phyloP scores from a whole-genome alignment of 2,888 invertebrate genomes.

The Trachelus tabidus region DNA sequence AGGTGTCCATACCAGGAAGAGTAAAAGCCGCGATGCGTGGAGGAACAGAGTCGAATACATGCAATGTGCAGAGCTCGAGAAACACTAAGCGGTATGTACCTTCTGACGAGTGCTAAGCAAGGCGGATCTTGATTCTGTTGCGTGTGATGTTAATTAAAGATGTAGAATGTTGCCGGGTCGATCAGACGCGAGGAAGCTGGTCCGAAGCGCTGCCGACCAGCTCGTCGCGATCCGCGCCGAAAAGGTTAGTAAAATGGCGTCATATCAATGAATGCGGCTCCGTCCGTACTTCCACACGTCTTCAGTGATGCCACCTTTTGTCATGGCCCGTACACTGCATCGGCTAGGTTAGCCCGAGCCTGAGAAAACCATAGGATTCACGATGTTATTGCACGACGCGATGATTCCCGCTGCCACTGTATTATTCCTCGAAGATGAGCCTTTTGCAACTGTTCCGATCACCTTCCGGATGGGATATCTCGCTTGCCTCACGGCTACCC shows the following conservation, averaged over 20 bases:
- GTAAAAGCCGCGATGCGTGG: not conserved
- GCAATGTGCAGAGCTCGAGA: not conserved
- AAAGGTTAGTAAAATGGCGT: conserved; percentile 67
- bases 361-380: not conserved
- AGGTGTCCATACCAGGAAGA: not conserved
- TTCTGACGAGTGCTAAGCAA: not conserved
- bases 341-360: conserved; percentile 43
- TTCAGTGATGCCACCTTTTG: conserved; percentile 59
- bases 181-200: conserved; percentile 4
- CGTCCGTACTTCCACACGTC: conserved; percentile 43
- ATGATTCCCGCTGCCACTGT: not conserved
- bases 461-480: conserved; percentile 12
- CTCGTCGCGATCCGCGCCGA: conserved; percentile 48
- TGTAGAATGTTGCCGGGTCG: not conserved
- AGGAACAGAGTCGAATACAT: not conserved
- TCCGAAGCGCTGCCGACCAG: conserved; percentile 17
- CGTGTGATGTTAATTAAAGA: not conserved
- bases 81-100: not conserved
- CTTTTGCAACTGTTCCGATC: not conserved
- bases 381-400: not conserved
- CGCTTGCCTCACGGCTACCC: conserved; percentile 24
- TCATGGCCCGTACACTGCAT: conserved; percentile 36
- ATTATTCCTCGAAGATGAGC: not conserved
- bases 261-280: conserved; percentile 55
- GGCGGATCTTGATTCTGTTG: not conserved